Percentiles rank a stretch among this genome's conserved stretches.
Evolutionary conservation across 2,888 invertebrate species (phyloP).

Genomic region (Dioctria rufipes): DNA sequence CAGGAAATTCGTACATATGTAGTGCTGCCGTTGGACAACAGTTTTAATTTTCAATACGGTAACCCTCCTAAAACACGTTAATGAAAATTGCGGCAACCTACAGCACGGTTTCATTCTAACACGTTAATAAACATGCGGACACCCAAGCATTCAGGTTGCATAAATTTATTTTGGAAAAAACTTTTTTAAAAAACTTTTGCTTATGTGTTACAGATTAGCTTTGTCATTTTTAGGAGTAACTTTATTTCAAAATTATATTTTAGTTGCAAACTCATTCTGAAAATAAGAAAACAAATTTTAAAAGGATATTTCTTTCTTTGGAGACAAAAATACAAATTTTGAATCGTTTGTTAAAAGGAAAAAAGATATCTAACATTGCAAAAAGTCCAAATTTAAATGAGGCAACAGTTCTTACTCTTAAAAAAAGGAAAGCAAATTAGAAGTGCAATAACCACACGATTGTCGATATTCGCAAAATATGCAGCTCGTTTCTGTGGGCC

Average conservation of each 20-base stretch:
- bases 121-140: neutral
- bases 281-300: constrained; percentile 51
- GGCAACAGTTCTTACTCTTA: constrained; percentile 56
- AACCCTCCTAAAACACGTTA: too few relatives aligned
- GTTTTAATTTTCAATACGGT: too few relatives aligned
- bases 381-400: constrained; percentile 61
- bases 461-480: too few relatives aligned
- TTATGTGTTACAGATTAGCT: neutral
- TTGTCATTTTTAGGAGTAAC: neutral
- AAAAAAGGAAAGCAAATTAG: too few relatives aligned
- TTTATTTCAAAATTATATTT: neutral
- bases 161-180: neutral
- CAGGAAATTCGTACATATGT: too few relatives aligned
- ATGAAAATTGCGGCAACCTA: too few relatives aligned
- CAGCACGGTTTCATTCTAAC: neutral
- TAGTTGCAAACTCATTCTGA: neutral
- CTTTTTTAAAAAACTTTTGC: neutral
- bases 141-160: neutral
- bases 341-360: constrained; percentile 57
- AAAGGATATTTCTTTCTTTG: constrained; percentile 56
- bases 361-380: constrained; percentile 59
- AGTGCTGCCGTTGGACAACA: too few relatives aligned
- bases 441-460: too few relatives aligned
- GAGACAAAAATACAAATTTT: constrained; percentile 58
- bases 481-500: too few relatives aligned